Evolutionary conservation across 2,113 vertebrate species (phyloP).

Genomic region (Malurus elegans): DNA sequence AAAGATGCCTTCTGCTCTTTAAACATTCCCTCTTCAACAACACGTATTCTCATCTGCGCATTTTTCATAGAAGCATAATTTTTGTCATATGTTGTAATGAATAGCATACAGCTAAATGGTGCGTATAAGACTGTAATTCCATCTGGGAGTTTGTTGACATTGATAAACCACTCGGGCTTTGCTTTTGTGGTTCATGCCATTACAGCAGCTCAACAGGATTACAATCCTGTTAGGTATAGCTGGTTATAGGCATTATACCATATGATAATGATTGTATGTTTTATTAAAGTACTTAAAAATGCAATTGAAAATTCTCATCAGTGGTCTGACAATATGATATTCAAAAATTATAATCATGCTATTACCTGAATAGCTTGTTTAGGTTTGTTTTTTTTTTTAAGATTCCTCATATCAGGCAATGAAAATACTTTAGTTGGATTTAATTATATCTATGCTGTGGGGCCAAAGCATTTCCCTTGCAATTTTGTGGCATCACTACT

Average conservation of each 20-base stretch:
- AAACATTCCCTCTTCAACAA: constrained; percentile 41
- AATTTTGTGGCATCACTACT: constrained; percentile 21
- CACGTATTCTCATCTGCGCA: constrained; percentile 52
- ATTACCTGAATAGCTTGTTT: background rate
- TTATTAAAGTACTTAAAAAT: background rate
- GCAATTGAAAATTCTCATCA: background rate
- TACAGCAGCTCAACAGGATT: constrained; percentile 54
- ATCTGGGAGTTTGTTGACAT: constrained; percentile 61
- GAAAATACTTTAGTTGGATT: constrained; percentile 1
- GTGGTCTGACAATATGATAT: background rate
- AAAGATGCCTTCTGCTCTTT: constrained; percentile 28
- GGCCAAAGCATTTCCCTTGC: background rate
- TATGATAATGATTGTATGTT: background rate
- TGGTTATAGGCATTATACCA: background rate
- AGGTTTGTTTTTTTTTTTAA: background rate
- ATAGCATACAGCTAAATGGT: constrained; percentile 63
- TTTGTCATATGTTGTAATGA: constrained; percentile 70
- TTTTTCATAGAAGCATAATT: constrained; percentile 55
- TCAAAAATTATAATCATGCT: background rate
- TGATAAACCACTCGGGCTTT: constrained; percentile 66
- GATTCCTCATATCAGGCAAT: background rate
- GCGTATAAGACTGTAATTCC: constrained; percentile 58
- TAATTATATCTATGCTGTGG: background rate
- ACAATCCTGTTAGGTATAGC: constrained; percentile 4
- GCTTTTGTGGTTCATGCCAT: constrained; percentile 51